Conservation (phyloP, 2,113 vertebrate genomes). For the Pseudolaguvia tuberculata region DNA sequence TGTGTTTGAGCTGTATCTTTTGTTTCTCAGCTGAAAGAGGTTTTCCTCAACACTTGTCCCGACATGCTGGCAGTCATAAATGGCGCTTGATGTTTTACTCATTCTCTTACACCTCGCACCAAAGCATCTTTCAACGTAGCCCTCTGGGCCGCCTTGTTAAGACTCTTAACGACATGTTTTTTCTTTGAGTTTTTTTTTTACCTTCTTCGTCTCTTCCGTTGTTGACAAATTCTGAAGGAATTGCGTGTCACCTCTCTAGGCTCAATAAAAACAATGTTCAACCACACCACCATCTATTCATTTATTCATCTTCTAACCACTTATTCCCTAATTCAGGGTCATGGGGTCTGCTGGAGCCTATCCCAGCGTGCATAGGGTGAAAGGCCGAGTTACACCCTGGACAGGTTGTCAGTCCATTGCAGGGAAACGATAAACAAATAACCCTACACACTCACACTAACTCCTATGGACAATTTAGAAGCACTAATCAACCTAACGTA, state of each 20-base stretch:
- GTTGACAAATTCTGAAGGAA: slow-evolving; percentile 65
- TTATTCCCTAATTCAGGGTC: too few relatives aligned
- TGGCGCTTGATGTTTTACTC: slow-evolving; percentile 60
- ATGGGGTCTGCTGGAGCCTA: too few relatives aligned
- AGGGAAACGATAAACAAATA: too few relatives aligned
- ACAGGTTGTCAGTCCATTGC: too few relatives aligned
- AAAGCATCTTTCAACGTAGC: slow-evolving; percentile 64
- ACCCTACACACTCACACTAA: too few relatives aligned
- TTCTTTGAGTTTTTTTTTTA: slow-evolving; percentile 54
- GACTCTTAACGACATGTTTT: slow-evolving; percentile 70
- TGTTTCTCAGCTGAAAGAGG: slow-evolving; percentile 22
- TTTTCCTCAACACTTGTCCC: slow-evolving; percentile 23
- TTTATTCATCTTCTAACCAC: too few relatives aligned
- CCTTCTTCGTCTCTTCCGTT: slow-evolving; percentile 50
- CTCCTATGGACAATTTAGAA: too few relatives aligned
- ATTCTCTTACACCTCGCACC: slow-evolving; percentile 54
- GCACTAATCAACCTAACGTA: too few relatives aligned
- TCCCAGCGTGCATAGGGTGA: too few relatives aligned
- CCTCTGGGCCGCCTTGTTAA: slow-evolving; percentile 70
- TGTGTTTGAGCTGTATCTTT: not conserved
- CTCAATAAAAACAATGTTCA: too few relatives aligned
- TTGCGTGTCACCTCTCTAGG: slow-evolving; percentile 54
- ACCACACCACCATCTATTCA: too few relatives aligned
- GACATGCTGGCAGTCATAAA: slow-evolving; percentile 50
- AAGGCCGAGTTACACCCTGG: too few relatives aligned